phyloP scores from a whole-genome alignment of 1,140 invertebrate species.

The Drosophila quadrilineata region DNA sequence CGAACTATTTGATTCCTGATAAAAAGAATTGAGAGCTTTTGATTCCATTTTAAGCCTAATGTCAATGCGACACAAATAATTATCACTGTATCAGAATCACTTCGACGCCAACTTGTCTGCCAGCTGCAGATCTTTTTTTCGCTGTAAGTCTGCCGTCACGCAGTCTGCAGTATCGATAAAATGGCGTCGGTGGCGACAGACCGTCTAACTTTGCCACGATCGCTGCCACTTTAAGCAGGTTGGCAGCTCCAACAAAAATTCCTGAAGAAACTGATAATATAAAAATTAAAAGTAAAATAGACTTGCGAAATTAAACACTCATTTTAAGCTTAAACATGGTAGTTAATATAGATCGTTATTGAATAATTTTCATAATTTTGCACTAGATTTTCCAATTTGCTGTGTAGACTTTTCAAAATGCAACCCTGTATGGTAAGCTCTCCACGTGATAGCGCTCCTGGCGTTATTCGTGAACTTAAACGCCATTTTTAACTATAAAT shows the following conservation, averaged over 20 bases:
- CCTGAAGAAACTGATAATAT: too few species aligned
- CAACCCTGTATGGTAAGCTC: too few species aligned
- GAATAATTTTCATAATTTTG: too few species aligned
- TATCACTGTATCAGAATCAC: too few species aligned
- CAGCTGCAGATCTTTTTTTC: background rate
- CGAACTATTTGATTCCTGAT: constrained; percentile 15
- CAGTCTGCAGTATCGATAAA: constrained; percentile 7
- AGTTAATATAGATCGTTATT: too few species aligned
- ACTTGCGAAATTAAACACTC: too few species aligned
- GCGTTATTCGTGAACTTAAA: too few species aligned
- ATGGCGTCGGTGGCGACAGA: constrained; percentile 15
- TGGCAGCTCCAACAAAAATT: background rate
- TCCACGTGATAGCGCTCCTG: too few species aligned
- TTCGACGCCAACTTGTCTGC: constrained; percentile 20
- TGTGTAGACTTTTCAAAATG: background rate
- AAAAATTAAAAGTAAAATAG: too few species aligned
- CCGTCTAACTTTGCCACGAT: too few species aligned
- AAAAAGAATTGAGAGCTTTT: background rate
- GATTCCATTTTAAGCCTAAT: background rate
- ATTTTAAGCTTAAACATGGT: background rate
- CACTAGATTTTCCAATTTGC: too few species aligned
- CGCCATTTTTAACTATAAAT: too few species aligned
- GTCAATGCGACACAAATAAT: constrained; percentile 8
- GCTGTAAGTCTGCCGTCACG: background rate
- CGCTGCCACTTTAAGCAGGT: background rate